Base-by-base conservation (phyloP, 2,888 invertebrate species). In the Dryobota labecula region DNA sequence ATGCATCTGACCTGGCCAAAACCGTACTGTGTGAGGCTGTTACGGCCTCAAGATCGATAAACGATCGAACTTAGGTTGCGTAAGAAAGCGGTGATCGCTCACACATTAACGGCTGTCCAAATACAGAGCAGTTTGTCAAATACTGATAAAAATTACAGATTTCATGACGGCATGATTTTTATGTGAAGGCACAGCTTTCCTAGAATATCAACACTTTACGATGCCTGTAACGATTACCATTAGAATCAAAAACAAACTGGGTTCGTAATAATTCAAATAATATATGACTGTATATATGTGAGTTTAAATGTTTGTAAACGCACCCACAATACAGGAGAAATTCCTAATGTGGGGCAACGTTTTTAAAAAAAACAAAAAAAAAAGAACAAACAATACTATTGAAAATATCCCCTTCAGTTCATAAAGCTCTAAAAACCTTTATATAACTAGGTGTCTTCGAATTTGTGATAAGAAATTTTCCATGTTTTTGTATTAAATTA, bases 391-490 rank as follows among this genome's bases (percentile, higher is more conserved):
- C 20, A 18, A 8, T 30, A 4, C 2, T 43, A 20, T 27, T 30
- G 1, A 11, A 43, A 24, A 5, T 49, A 11, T 33, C 15, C 38
- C 43, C 18, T 78, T 57, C 47, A 68, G 43, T 68, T 67, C 67
- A 51, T 9, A 45, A 49, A 27, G 24, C 9, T 65, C 24, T 13
- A 33, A 51, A 51, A 56, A 49, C 33, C 30, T 33, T 56, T 47
- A 62, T 68, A 33, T 45, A 58, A 53, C 49, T 62, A 63, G 36
- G 45, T 77, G 85, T 80, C 76, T 83, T 73, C 62, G 38, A 85
- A 45, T n/a, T n/a, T 83, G 85, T 84, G 84, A 85, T 84, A 84
- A 73, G 36, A 68, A 58, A 70, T 73, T 64, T 73, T 67, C 69
- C 70, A 72, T 68, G 53, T 61, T 67, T 65, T 73, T 68, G 53